A percentile compares a stretch with the other conserved stretches of the same genome.
phyloP scores from a whole-genome alignment of 2,113 vertebrate species.

The Neotoma lepida region DNA sequence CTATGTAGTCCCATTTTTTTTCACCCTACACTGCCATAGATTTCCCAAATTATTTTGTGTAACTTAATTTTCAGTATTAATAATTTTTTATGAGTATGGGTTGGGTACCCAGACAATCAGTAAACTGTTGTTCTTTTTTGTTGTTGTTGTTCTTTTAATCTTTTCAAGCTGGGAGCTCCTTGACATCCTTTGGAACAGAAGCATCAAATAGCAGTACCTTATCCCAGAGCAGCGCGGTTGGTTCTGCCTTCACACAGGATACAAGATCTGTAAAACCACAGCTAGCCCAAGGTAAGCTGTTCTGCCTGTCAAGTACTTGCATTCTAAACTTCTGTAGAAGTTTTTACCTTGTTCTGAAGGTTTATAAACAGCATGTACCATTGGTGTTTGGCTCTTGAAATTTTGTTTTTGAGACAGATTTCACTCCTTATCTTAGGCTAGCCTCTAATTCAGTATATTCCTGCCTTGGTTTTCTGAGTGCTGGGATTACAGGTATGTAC shows the following conservation, averaged over 20 bases:
- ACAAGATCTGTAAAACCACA: constrained; percentile 88
- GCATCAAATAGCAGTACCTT: constrained; percentile 84
- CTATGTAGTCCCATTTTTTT: not conserved
- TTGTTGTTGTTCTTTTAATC: constrained; percentile 13
- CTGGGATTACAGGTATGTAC: not conserved
- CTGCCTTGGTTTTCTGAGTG: not conserved
- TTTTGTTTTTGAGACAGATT: not conserved
- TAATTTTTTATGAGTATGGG: not conserved
- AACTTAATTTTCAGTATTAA: constrained; percentile 31
- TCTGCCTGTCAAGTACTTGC: not conserved
- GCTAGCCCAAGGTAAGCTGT: constrained; percentile 88
- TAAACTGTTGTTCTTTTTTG: constrained; percentile 12
- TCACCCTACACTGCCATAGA: not conserved
- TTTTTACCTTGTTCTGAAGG: constrained; percentile 60
- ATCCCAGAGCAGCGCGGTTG: constrained; percentile 87
- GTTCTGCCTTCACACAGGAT: constrained; percentile 87
- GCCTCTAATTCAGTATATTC: not conserved
- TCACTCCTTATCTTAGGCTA: not conserved
- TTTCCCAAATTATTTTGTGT: constrained; percentile 33
- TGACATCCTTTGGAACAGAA: constrained; percentile 89
- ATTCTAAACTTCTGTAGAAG: not conserved
- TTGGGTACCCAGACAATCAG: not conserved
- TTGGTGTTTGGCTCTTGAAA: constrained; percentile 12
- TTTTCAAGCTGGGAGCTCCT: constrained; percentile 88
- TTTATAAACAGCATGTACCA: constrained; percentile 16